Base-by-base conservation (phyloP, 2,888 invertebrate species). In the Acrobasis suavella region DNA sequence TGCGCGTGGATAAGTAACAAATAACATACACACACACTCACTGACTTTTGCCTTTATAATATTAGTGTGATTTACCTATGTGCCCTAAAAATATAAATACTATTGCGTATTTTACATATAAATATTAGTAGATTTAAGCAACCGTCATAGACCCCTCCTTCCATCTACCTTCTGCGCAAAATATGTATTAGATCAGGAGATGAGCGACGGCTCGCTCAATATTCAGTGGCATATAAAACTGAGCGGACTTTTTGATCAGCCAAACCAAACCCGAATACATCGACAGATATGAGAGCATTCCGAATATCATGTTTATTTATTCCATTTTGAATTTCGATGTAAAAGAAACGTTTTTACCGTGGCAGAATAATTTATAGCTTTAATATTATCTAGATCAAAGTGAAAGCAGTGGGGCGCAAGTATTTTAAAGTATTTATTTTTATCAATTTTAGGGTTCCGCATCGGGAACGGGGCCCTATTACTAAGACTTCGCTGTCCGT, bases 141-240 rank as follows among this genome's bases (percentile, higher is more conserved):
- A 46, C 46, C n/a, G 14, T 46, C n/a, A n/a, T 14, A 42, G 42
- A n/a, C 1, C n/a, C 67, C 63, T 69, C 64, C 62, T 56, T 67
- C 58, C 63, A 67, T 67, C 66, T 65, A 70, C 65, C 72, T 69
- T 81, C 77, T 73, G 82, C 80, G 76, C 78, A 81, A 85, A 84
- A 83, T 81, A 81, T 80, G 75, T 76, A 75, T 74, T 71, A 72
- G 69, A 68, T 73, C 65, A 65, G 70, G 71, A 58, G 56, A 62
- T 67, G 67, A 63, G 63, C 70, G 65, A 69, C 74, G 70, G 65
- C 77, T 76, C 80, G 76, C 80, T 86, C 84, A 84, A 82, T 87
- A 89, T 89, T 87, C 87, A 87, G 82, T 82, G 84, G 82, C 83
- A 80, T 84, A 86, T 83, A 83, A 84, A 84, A 81, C 72, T 72